Percentiles rank a stretch among this genome's conserved stretches.
These are phyloP conservation scores for Brassicogethes aeneus DNA, from an alignment of 2,888 invertebrate genomes.

Conservation along the genomic window DNA sequence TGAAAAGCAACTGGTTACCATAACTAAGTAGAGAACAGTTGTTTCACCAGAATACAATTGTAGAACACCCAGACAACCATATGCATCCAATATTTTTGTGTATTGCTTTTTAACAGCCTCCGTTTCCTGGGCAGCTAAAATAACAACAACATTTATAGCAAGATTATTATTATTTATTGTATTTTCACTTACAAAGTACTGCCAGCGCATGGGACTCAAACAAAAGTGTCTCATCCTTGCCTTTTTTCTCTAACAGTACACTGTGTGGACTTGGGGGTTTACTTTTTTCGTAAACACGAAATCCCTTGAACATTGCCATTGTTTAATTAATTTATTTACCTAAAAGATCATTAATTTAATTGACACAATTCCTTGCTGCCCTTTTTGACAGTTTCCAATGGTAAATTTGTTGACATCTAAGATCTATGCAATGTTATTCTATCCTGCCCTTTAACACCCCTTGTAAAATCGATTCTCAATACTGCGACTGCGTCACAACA, in stretches of 20 bases:
- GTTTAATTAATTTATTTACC: neutral
- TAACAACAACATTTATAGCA: constrained; percentile 14
- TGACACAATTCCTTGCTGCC: neutral
- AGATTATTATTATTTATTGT: constrained; percentile 5
- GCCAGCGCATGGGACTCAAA: constrained; percentile 92
- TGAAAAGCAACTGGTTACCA: constrained; percentile 93
- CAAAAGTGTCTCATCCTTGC: constrained; percentile 75
- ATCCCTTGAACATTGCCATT: constrained; percentile 94
- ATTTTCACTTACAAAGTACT: constrained; percentile 59
- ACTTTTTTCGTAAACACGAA: constrained; percentile 82
- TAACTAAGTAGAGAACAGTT: constrained; percentile 78
- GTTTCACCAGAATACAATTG: constrained; percentile 79
- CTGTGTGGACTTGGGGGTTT: constrained; percentile 82
- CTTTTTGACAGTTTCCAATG: neutral
- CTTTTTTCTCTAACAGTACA: constrained; percentile 80
- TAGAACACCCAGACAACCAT: constrained; percentile 91
- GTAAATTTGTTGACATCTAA: neutral
- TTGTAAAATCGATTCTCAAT: neutral
- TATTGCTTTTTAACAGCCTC: constrained; percentile 85
- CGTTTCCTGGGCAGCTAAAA: constrained; percentile 70
- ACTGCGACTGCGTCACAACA: neutral
- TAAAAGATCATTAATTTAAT: neutral
- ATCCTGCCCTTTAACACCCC: neutral
- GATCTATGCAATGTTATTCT: neutral
- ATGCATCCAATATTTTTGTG: constrained; percentile 85